Evolutionary conservation across 2,797 vertebrate species (phyloP), one percentile per base, ranked within the genome.

Genomic region (Cottoperca gobio): DNA sequence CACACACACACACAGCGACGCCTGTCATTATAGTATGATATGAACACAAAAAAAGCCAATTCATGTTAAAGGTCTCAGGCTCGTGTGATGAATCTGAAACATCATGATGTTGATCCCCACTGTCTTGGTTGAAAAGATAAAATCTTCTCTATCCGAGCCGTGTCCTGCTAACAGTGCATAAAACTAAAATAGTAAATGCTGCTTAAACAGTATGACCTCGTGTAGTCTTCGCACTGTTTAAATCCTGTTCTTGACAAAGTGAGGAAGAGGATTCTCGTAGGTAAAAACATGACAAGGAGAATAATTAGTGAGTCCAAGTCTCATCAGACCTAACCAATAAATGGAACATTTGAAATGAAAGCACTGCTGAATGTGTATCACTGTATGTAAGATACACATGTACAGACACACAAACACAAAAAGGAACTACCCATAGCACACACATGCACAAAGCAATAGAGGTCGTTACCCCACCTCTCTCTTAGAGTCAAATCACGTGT

Each of bases 291-390:
- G 48, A 54, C 14, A 2, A 42, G 21, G 16, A 40, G 60, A 60
- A 70, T 54, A 67, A 76, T 78, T 50, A 45, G 33, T 69, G 69
- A 70, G 3, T 49, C 60, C 24, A 12, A 40, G 24, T 78, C 54
- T 80, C 14, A 23, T 61, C 26, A 53, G 48, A 0, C 26, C 26
- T 43, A 13, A 50, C 33, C 52, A 46, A 49, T 46, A 70, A 70
- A 76, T 42, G 58, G 45, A 65, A 54, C 35, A 54, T 70, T 57
- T 61, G 0, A 45, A 59, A 66, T 40, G 3, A 61, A 66, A 63
- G 50, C 21, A 26, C 37, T 37, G 64, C 35, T 19, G 59, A 63
- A 66, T 65, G 67, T 50, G 14, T 60, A 35, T 49, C 8, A 62
- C 59, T 73, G 60, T 59, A 60, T 24, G 17, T 21, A 39, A 52